Evolutionary conservation across 2,888 invertebrate genomes (phyloP).

Genomic region (Lysandra coridon): DNA sequence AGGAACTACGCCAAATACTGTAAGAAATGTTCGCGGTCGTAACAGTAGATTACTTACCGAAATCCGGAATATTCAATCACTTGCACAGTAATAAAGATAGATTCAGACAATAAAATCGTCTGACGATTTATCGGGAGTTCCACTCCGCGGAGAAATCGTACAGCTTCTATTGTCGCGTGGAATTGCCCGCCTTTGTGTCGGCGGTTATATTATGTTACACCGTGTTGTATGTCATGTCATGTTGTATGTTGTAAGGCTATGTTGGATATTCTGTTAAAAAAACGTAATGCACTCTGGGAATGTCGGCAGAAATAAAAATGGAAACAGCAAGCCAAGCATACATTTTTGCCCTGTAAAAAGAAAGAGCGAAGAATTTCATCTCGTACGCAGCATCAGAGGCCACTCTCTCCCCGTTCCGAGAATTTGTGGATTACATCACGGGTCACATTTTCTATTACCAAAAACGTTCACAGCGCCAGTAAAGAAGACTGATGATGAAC

Average conservation of each 20-base stretch:
- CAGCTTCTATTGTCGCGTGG: background rate
- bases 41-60: background rate
- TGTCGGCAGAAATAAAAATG: too few relatives aligned
- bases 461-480: too few relatives aligned
- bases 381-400: too few relatives aligned
- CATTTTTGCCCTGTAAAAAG: too few relatives aligned
- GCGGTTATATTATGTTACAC: background rate
- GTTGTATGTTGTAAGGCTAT: too few relatives aligned
- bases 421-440: too few relatives aligned
- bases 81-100: slow-evolving; percentile 10
- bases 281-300: background rate
- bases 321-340: too few relatives aligned
- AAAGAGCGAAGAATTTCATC: too few relatives aligned
- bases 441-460: too few relatives aligned
- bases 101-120: slow-evolving; percentile 4
- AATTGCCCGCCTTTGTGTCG: background rate
- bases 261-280: too few relatives aligned
- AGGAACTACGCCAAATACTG: background rate
- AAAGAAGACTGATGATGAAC: too few relatives aligned
- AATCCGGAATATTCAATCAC: slow-evolving; percentile 9
- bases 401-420: too few relatives aligned
- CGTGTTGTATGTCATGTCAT: background rate
- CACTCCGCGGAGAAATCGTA: background rate
- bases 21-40: slow-evolving; percentile 2
- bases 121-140: background rate